A percentile compares a stretch with the other conserved stretches of the same genome.
Conservation (phyloP, 30 jellyfish, hydroid and myxozoan genomes). For the Clytia hemisphaerica region DNA sequence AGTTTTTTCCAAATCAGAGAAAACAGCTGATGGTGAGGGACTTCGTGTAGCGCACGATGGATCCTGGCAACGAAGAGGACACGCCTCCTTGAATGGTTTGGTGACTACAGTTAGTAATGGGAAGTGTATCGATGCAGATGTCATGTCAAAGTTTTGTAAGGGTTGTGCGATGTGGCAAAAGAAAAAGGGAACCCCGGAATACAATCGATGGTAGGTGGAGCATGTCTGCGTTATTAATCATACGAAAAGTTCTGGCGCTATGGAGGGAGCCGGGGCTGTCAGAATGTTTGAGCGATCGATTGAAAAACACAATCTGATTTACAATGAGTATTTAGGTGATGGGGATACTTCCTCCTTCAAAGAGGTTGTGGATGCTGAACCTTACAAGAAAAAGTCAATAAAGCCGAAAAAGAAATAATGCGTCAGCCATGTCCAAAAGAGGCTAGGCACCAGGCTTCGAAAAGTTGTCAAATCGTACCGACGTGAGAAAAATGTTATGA, state of each 20-base stretch:
- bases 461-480: neutral
- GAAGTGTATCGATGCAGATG: conserved; percentile 24
- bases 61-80: conserved; percentile 47
- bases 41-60: conserved; percentile 15
- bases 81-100: conserved; percentile 37
- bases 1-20: neutral
- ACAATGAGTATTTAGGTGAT: conserved; percentile 30
- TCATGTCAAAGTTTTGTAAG: conserved; percentile 29
- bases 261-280: conserved; percentile 52
- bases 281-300: conserved; percentile 25
- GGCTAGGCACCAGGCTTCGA: conserved; percentile 6
- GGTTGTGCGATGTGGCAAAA: conserved; percentile 35
- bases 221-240: conserved; percentile 41
- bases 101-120: conserved; percentile 44
- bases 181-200: conserved; percentile 16
- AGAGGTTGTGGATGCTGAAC: conserved; percentile 8
- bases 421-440: conserved; percentile 30
- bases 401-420: too few species aligned
- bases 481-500: neutral
- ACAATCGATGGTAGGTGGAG: conserved; percentile 20
- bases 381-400: too few species aligned
- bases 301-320: conserved; percentile 17
- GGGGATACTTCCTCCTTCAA: conserved; percentile 21
- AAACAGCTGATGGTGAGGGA: conserved; percentile 1
- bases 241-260: conserved; percentile 38